phyloP scores from a whole-genome alignment of 2,113 vertebrate genomes.

The Lycaon pictus region DNA sequence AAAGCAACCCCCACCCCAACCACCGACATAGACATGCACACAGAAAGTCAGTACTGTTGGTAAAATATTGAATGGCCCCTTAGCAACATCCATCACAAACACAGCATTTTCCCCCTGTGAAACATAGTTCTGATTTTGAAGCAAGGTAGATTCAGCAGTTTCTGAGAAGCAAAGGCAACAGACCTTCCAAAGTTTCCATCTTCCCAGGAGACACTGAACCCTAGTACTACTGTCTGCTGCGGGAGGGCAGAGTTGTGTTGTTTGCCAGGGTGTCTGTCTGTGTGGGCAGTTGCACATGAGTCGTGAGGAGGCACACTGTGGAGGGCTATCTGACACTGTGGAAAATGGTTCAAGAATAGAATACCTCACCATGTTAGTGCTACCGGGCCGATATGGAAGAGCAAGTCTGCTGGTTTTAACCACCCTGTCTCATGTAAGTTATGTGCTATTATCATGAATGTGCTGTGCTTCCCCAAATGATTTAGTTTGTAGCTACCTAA shows the following conservation, averaged over 20 bases:
- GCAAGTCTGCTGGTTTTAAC: rapidly evolving
- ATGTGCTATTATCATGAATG: rapidly evolving
- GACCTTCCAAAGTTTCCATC: not conserved
- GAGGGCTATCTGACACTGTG: not conserved
- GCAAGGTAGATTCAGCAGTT: not conserved
- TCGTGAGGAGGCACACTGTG: not conserved
- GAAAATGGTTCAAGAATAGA: not conserved
- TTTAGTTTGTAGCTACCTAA: rapidly evolving
- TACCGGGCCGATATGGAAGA: rapidly evolving
- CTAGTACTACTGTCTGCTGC: rapidly evolving
- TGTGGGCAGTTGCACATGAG: rapidly evolving
- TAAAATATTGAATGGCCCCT: slow-evolving; percentile 52
- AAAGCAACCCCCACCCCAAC: not conserved
- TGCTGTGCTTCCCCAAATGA: rapidly evolving
- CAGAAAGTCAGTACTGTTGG: not conserved
- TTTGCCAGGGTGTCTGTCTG: not conserved
- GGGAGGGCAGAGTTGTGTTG: not conserved
- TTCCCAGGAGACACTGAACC: not conserved
- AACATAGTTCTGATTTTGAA: not conserved
- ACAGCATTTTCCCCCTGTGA: not conserved
- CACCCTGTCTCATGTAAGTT: rapidly evolving
- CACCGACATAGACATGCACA: not conserved
- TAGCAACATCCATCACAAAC: not conserved
- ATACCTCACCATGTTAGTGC: not conserved
- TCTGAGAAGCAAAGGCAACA: not conserved